Percentiles rank a stretch among this genome's conserved stretches.
These are phyloP conservation scores for Xenopus laevis DNA, from an alignment of 2,113 vertebrate genomes.

Conservation along the genomic window DNA sequence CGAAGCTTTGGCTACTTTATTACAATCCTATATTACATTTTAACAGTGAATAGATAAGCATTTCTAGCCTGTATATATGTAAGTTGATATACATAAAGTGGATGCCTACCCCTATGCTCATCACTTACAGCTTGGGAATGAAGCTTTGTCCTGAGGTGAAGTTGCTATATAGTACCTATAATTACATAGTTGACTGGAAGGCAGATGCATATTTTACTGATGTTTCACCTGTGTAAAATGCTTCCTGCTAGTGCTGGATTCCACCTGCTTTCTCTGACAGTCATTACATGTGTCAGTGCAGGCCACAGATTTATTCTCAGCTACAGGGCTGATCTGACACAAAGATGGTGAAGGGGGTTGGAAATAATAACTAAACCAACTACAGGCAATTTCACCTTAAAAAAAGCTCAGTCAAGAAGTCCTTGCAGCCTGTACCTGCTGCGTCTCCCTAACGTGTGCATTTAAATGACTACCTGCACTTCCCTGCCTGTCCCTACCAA, in stretches of 20 bases:
- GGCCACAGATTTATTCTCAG: neutral
- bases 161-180: conserved; percentile 16
- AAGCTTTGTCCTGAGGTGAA: conserved; percentile 16
- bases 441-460: too few relatives aligned
- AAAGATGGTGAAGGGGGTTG: neutral
- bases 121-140: conserved; percentile 18
- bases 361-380: too few relatives aligned
- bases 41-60: neutral
- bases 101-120: neutral
- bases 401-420: too few relatives aligned
- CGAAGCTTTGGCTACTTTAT: too few relatives aligned
- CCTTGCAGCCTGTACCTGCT: too few relatives aligned
- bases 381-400: too few relatives aligned
- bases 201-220: conserved; percentile 1
- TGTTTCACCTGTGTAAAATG: conserved; percentile 1
- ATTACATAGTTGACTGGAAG: conserved; percentile 21
- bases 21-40: too few relatives aligned
- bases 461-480: too few relatives aligned
- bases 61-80: neutral
- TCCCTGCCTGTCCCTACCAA: too few relatives aligned
- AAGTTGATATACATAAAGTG: neutral
- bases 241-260: neutral
- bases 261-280: neutral
- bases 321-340: neutral
- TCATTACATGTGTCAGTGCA: neutral